Evolutionary conservation across 2,797 vertebrate species (phyloP).

Genomic region (Morelia viridis): DNA sequence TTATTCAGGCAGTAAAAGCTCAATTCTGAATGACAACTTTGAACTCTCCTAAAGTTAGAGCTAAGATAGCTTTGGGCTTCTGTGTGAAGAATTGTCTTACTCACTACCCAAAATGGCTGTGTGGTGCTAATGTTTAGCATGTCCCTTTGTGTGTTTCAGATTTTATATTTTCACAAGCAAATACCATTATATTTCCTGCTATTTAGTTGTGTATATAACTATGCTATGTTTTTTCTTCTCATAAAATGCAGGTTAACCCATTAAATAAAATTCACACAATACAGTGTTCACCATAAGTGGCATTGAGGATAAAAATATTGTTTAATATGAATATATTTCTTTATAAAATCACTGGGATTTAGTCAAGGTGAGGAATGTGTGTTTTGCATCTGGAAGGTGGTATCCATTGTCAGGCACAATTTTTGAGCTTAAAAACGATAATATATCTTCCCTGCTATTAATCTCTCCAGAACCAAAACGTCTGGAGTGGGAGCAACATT

Average conservation of each 20-base stretch:
- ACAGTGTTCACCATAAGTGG: constrained; percentile 57
- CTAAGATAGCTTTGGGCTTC: constrained; percentile 64
- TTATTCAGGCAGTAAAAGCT: constrained; percentile 62
- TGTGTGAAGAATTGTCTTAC: constrained; percentile 54
- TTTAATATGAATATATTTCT: not conserved
- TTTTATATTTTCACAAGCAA: constrained; percentile 70
- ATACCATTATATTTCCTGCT: constrained; percentile 73
- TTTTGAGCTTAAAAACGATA: not conserved
- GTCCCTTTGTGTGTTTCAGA: constrained; percentile 67
- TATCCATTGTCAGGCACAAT: not conserved
- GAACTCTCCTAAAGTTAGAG: constrained; percentile 67
- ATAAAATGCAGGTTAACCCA: constrained; percentile 59
- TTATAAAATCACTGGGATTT: not conserved
- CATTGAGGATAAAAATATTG: constrained; percentile 62
- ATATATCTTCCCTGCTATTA: not conserved
- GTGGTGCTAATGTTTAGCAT: constrained; percentile 29
- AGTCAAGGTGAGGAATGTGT: not conserved
- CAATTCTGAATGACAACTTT: constrained; percentile 65
- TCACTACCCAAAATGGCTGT: constrained; percentile 37
- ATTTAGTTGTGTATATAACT: constrained; percentile 67
- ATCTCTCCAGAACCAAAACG: not conserved
- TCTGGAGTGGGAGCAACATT: not conserved
- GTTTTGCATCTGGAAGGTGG: not conserved
- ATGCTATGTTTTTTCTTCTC: constrained; percentile 59
- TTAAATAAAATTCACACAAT: constrained; percentile 55